A percentile compares a stretch with the other conserved stretches of the same genome.
phyloP scores from a whole-genome alignment of 2,888 invertebrate genomes.

The Hipparchia sbordonii region DNA sequence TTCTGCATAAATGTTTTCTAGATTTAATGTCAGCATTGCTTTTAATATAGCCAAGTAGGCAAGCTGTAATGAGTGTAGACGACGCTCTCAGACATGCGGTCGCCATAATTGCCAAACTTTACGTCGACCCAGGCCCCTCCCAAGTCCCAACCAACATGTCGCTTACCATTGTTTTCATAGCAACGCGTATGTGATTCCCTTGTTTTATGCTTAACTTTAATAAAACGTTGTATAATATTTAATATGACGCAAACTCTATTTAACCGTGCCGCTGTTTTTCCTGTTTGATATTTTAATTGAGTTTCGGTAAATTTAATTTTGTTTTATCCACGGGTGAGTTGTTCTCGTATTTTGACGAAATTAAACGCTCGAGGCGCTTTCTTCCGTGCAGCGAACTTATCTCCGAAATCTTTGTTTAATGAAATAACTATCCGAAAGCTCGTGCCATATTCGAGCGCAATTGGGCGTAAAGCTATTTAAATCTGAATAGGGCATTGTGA shows the following conservation, averaged over 20 bases:
- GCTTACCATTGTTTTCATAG: constrained; percentile 75
- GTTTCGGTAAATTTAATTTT: constrained; percentile 23
- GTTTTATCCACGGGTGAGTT: constrained; percentile 19
- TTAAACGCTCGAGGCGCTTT: constrained; percentile 44
- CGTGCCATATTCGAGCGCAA: constrained; percentile 78
- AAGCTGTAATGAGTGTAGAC: constrained; percentile 78
- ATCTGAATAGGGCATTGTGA: constrained; percentile 81
- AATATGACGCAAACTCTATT: constrained; percentile 1
- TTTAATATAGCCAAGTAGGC: constrained; percentile 78
- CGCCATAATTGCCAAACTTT: constrained; percentile 82
- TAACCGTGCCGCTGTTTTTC: constrained; percentile 2
- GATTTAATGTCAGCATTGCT: constrained; percentile 50
- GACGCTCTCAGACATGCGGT: constrained; percentile 81
- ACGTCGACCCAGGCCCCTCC: constrained; percentile 63
- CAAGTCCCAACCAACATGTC: constrained; percentile 65
- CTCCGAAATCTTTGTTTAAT: constrained; percentile 72
- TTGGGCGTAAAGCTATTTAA: constrained; percentile 83
- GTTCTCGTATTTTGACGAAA: constrained; percentile 34
- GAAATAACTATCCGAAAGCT: constrained; percentile 76
- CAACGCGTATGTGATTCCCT: constrained; percentile 60
- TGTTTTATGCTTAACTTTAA: constrained; percentile 20
- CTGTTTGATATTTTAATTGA: constrained; percentile 29
- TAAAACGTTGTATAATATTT: background rate
- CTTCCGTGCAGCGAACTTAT: constrained; percentile 53
- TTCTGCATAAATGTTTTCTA: constrained; percentile 7